Evolutionary conservation across 2,113 vertebrate genomes (phyloP).

Genomic region (Agelaius tricolor): DNA sequence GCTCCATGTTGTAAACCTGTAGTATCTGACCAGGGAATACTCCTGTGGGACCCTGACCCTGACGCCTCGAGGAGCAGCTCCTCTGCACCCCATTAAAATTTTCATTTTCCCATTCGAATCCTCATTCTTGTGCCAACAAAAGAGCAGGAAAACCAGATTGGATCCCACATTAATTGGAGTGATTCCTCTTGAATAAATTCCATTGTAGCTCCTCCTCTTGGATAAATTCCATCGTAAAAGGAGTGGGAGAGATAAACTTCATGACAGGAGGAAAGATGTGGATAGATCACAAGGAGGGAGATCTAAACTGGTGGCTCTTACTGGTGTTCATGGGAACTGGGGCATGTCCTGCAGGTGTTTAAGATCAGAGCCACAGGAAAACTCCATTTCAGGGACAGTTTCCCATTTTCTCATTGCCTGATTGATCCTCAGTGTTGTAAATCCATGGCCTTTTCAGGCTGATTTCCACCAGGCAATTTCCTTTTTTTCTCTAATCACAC

Average conservation of each 20-base stretch:
- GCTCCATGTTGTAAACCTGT: background rate
- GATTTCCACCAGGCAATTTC: slow-evolving; percentile 44
- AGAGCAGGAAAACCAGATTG: background rate
- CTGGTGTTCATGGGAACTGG: background rate
- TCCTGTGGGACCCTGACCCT: background rate
- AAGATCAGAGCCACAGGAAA: background rate
- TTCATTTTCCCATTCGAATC: background rate
- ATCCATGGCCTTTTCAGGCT: background rate
- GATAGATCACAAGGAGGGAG: background rate
- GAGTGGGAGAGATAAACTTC: background rate
- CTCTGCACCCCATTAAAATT: background rate
- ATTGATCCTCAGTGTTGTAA: background rate
- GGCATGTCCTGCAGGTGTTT: background rate
- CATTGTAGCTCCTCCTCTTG: background rate
- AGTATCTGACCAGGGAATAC: background rate
- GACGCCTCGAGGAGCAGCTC: background rate
- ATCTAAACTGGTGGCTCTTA: background rate
- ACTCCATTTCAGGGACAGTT: background rate
- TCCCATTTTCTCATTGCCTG: background rate
- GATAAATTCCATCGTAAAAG: background rate
- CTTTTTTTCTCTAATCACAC: background rate
- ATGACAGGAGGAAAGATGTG: background rate
- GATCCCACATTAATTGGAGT: background rate
- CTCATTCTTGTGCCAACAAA: background rate
- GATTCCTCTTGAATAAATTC: background rate